Conservation (phyloP, 2,113 vertebrate genomes). For the Oostethus manadensis region DNA sequence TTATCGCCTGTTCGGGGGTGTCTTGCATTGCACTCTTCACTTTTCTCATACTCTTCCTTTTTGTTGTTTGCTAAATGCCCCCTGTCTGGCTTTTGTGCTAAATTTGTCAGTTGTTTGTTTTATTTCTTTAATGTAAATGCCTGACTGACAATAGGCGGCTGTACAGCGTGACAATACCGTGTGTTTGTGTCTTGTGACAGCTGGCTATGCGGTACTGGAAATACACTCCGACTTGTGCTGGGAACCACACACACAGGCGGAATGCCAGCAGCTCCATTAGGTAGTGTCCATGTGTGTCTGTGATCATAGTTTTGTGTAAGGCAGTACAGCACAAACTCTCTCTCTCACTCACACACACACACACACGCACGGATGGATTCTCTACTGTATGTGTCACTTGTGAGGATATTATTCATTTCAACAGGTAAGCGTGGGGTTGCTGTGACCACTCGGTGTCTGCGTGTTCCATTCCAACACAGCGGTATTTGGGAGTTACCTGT, state of each 20-base stretch:
- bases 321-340: slow-evolving; percentile 10
- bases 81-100: background rate
- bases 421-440: slow-evolving; percentile 50
- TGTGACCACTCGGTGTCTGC: background rate
- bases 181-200: slow-evolving; percentile 51
- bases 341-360: slow-evolving; percentile 7
- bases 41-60: background rate
- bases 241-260: slow-evolving; percentile 26
- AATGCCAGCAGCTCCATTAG: slow-evolving; percentile 23
- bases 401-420: slow-evolving; percentile 39
- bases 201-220: slow-evolving; percentile 61
- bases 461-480: background rate
- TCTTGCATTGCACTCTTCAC: background rate
- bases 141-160: slow-evolving; percentile 36
- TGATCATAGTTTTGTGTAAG: slow-evolving; percentile 22
- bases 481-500: background rate
- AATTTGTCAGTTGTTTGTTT: slow-evolving; percentile 13
- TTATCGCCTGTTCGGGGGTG: slow-evolving; percentile 40
- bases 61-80: background rate
- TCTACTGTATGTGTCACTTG: slow-evolving; percentile 24
- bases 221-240: slow-evolving; percentile 53
- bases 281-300: slow-evolving; percentile 15
- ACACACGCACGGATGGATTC: slow-evolving; percentile 43
- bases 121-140: background rate
- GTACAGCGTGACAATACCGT: slow-evolving; percentile 1